These are phyloP conservation scores for Pelecanoides urinatrix DNA, from an alignment of 2,113 vertebrate species.

Conservation along the genomic window DNA sequence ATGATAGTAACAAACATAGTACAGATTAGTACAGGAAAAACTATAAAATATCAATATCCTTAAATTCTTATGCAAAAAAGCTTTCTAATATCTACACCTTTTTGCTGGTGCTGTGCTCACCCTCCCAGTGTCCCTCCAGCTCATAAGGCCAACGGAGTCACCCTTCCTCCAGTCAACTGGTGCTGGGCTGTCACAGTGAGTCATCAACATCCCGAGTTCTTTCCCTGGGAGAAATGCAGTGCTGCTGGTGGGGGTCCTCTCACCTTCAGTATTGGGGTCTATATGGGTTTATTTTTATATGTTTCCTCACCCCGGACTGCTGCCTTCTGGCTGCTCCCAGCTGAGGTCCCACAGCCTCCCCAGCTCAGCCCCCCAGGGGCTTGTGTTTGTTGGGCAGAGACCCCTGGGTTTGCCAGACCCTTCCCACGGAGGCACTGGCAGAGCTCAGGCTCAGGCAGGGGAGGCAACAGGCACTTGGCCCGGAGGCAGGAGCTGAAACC, in stretches of 20 bases:
- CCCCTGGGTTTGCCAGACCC: neutral
- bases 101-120: neutral
- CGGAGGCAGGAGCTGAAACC: fast-evolving
- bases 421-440: neutral
- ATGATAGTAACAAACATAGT: neutral
- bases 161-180: neutral
- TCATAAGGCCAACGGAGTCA: neutral
- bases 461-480: neutral
- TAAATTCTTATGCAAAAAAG: neutral
- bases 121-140: neutral
- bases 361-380: neutral
- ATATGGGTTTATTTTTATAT: neutral
- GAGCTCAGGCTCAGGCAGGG: neutral
- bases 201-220: fast-evolving
- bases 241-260: neutral
- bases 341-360: neutral
- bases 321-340: neutral
- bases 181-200: neutral
- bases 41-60: neutral
- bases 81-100: neutral
- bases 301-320: neutral
- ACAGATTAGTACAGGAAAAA: neutral
- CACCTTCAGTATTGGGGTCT: neutral
- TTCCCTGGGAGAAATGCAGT: neutral
- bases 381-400: neutral